A percentile compares a stretch with the other conserved stretches of the same genome.
phyloP scores from a whole-genome alignment of 2,797 vertebrate species.

The Stomatorhinus walkeri region DNA sequence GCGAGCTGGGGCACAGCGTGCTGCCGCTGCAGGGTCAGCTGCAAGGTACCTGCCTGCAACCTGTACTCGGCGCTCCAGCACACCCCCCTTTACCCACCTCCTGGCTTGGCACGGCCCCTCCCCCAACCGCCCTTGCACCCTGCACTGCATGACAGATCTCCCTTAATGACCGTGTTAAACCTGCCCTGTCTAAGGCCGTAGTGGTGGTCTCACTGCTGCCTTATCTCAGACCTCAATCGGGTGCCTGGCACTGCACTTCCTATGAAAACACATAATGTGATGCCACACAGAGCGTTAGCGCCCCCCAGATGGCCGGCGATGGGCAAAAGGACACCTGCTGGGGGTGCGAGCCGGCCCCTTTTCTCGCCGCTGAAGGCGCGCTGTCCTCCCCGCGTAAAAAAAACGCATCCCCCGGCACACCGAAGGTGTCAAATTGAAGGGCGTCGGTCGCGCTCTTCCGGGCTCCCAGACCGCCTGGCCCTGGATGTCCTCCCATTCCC shows the following conservation, averaged over 20 bases:
- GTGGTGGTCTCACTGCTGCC: background rate
- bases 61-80: background rate
- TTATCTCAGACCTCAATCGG: background rate
- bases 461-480: background rate
- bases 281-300: background rate
- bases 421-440: background rate
- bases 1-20: slow-evolving; percentile 78
- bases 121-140: background rate
- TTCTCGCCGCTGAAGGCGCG: background rate
- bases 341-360: background rate
- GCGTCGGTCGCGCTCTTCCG: background rate
- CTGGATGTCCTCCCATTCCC: background rate
- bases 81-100: background rate
- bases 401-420: background rate
- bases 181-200: background rate
- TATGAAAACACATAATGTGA: background rate
- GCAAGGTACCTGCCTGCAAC: slow-evolving; percentile 57
- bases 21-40: slow-evolving; percentile 72
- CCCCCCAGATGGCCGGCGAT: background rate
- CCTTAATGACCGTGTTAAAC: background rate
- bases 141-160: background rate
- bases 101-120: background rate
- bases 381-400: background rate
- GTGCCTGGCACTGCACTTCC: background rate
- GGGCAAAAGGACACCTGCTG: background rate